phyloP scores from a whole-genome alignment of 2,888 invertebrate genomes.

The Saturnia pavonia region DNA sequence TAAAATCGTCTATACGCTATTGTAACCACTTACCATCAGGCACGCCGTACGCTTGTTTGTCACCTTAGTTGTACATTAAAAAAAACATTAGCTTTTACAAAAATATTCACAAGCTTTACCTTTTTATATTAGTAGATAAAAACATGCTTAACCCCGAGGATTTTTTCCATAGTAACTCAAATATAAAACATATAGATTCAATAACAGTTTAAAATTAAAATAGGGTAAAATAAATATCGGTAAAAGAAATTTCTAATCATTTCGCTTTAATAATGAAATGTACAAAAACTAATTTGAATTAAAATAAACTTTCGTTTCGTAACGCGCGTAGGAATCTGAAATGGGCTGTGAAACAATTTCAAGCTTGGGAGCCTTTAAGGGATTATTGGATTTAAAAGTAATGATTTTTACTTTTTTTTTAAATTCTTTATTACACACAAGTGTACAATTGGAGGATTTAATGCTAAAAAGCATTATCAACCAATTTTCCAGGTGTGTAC shows the following conservation, averaged over 20 bases:
- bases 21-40: too few species aligned
- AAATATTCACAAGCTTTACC: background rate
- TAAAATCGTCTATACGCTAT: too few species aligned
- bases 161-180: background rate
- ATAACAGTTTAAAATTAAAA: background rate
- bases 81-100: too few species aligned
- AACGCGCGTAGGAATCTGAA: slow-evolving; percentile 11
- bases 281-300: slow-evolving; percentile 2
- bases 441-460: too few species aligned
- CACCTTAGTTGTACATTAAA: too few species aligned
- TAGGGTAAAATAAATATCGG: background rate
- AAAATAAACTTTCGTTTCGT: slow-evolving; percentile 6
- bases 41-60: too few species aligned
- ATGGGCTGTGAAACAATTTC: slow-evolving; percentile 5
- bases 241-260: background rate
- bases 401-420: background rate
- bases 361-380: background rate
- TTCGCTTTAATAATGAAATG: background rate
- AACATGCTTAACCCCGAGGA: background rate
- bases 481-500: too few species aligned
- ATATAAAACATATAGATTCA: background rate
- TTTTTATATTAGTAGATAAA: background rate
- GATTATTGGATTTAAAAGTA: slow-evolving; percentile 11
- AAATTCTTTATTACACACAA: too few species aligned
- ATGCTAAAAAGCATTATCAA: too few species aligned